A percentile compares a stretch with the other conserved stretches of the same genome.
phyloP scores from a whole-genome alignment of 1,140 invertebrate genomes.

The Aporrectodea caliginosa region DNA sequence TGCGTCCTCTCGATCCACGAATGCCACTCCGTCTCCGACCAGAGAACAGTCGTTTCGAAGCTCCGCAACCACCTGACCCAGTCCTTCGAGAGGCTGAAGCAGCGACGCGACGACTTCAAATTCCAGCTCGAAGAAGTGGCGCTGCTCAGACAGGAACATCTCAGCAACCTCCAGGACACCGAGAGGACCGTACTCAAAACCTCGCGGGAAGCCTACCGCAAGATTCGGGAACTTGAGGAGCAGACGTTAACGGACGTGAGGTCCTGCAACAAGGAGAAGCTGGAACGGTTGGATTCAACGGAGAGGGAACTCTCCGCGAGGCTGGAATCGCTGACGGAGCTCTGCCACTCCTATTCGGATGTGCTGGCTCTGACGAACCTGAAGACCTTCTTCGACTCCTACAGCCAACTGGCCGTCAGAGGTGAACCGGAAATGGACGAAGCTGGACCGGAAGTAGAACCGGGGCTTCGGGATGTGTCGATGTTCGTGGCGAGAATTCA shows the following conservation, averaged over 20 bases:
- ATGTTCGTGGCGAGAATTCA: neutral
- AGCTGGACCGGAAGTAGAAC: neutral
- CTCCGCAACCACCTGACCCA: neutral
- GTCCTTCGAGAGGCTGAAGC: neutral
- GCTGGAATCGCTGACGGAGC: neutral
- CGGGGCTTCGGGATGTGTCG: neutral
- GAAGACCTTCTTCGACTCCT: neutral
- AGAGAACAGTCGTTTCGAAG: neutral
- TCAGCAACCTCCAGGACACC: neutral
- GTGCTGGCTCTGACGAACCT: neutral
- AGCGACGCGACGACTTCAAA: neutral
- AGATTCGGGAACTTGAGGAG: neutral
- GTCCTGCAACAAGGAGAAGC: neutral
- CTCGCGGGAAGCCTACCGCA: neutral
- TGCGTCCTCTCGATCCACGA: slow-evolving; percentile 17
- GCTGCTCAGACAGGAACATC: neutral
- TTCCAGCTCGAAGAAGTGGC: neutral
- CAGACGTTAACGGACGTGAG: neutral
- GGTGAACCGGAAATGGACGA: neutral
- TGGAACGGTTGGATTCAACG: neutral
- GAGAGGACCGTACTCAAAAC: neutral
- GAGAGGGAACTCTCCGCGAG: neutral
- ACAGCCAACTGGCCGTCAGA: neutral
- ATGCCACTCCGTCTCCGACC: neutral
- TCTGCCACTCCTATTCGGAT: neutral